Conservation (phyloP, 2,888 invertebrate species). For the Drosophila silvestris region DNA sequence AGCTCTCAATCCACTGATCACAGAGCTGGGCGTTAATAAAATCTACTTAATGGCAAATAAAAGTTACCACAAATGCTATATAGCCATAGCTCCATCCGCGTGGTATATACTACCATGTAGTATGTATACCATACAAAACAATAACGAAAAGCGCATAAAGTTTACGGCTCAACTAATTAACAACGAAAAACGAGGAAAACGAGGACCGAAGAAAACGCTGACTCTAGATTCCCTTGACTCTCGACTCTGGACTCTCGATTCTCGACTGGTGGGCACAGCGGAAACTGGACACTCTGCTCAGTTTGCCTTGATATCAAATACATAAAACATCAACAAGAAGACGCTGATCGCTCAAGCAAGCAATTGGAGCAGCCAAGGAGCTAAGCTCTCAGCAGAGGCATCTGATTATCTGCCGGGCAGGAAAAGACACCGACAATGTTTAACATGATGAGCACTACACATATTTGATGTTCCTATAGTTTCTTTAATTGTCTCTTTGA, state of each 20-base stretch:
- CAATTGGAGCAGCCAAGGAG: conserved; percentile 9
- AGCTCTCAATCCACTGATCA: background rate
- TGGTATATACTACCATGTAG: conserved; percentile 20
- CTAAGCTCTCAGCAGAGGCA: conserved; percentile 1
- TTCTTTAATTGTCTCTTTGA: conserved; percentile 36
- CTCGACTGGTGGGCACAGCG: conserved; percentile 19
- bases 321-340: conserved; percentile 1
- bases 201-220: conserved; percentile 3
- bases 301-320: conserved; percentile 34
- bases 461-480: conserved; percentile 38
- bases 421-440: conserved; percentile 19
- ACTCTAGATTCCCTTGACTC: background rate
- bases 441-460: conserved; percentile 74
- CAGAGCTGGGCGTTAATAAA: conserved; percentile 60
- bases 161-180: conserved; percentile 77
- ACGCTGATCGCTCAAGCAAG: background rate
- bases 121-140: conserved; percentile 39
- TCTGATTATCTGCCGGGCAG: conserved; percentile 23
- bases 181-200: conserved; percentile 13
- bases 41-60: conserved; percentile 79
- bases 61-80: conserved; percentile 65
- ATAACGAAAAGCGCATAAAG: conserved; percentile 72
- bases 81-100: conserved; percentile 48
- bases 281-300: background rate
- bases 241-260: background rate